phyloP scores from a whole-genome alignment of 2,797 vertebrate species.

The Ataeniobius toweri region DNA sequence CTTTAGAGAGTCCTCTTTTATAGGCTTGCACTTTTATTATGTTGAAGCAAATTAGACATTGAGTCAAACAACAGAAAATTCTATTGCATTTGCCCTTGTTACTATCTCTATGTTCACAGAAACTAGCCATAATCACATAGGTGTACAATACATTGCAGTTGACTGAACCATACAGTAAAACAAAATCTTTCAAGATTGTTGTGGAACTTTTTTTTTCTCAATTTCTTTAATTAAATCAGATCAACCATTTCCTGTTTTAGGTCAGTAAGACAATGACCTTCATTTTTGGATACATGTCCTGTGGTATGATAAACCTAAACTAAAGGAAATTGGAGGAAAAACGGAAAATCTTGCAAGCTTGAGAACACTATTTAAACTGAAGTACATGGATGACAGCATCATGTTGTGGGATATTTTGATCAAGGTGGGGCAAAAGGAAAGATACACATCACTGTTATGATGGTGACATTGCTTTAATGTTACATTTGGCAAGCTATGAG shows the following conservation, averaged over 20 bases:
- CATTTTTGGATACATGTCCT: background rate
- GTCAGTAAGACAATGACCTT: background rate
- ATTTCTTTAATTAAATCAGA: background rate
- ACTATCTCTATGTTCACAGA: background rate
- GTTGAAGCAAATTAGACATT: background rate
- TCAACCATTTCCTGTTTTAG: background rate
- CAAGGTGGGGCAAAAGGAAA: background rate
- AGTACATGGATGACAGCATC: background rate
- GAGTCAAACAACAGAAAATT: background rate
- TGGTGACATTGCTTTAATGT: background rate
- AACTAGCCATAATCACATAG: background rate
- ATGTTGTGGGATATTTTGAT: background rate
- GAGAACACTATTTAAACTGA: background rate
- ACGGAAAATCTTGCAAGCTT: background rate
- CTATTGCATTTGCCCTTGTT: background rate
- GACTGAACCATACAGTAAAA: background rate
- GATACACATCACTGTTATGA: background rate
- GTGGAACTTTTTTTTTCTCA: background rate
- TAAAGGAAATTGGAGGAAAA: background rate
- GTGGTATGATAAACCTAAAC: background rate
- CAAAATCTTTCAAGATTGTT: background rate
- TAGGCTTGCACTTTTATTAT: background rate
- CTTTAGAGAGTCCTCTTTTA: background rate
- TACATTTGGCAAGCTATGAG: background rate
- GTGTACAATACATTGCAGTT: background rate